A percentile compares a stretch with the other conserved stretches of the same genome.
Conservation (phyloP, 2,113 vertebrate species). For the Sebastes schlegelii region DNA sequence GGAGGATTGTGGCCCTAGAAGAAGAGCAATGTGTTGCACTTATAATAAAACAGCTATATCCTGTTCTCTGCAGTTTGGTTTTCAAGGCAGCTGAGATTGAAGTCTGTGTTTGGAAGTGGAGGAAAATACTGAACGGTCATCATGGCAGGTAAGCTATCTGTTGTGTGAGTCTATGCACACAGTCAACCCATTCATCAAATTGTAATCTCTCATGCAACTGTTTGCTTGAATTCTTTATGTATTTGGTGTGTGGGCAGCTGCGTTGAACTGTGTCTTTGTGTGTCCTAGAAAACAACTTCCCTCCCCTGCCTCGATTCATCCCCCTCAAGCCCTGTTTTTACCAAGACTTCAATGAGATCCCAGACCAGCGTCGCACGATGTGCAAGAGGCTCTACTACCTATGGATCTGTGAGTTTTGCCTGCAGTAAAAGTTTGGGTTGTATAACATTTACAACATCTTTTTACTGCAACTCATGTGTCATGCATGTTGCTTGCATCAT, state of each 20-base stretch:
- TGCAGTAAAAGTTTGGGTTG: neutral
- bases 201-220: constrained; percentile 16
- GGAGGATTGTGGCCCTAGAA: constrained; percentile 44
- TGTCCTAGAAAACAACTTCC: constrained; percentile 96
- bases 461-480: neutral
- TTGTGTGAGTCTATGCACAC: neutral
- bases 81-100: constrained; percentile 44
- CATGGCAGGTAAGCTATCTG: constrained; percentile 81
- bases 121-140: constrained; percentile 46
- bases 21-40: constrained; percentile 22
- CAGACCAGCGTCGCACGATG: constrained; percentile 90
- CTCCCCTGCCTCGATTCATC: constrained; percentile 95
- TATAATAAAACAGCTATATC: constrained; percentile 21
- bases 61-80: constrained; percentile 49
- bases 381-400: constrained; percentile 97
- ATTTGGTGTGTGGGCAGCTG: constrained; percentile 13
- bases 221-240: constrained; percentile 23
- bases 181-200: neutral
- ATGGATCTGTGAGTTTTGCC: constrained; percentile 93
- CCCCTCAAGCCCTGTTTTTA: constrained; percentile 99
- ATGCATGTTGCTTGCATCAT: neutral
- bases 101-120: constrained; percentile 54
- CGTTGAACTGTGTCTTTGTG: constrained; percentile 37
- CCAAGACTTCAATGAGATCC: constrained; percentile 97
- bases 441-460: neutral